Evolutionary conservation across 2,888 invertebrate genomes (phyloP), one percentile per base, ranked within the genome.

Genomic region (Stenoptilia bipunctidactyla): DNA sequence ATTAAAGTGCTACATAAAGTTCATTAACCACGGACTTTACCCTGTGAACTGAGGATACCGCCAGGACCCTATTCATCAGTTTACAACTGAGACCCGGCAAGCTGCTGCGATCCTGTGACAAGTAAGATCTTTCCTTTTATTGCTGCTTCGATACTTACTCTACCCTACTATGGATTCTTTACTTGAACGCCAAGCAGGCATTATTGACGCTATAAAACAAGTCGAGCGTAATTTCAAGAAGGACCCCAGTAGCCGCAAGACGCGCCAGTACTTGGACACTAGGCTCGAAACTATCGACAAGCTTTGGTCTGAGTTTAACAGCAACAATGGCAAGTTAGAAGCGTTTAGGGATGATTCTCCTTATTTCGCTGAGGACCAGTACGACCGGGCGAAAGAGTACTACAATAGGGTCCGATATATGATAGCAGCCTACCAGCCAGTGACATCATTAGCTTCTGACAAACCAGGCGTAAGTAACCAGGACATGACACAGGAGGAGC

Each of bases 221-320:
- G n/a, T 40, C 27, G 15, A 40, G 14, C 35, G 27, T 14, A 40
- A 40, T 15, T 40, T 40, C 14, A 36, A 36, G 6, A 40, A 40
- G 15, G 40, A 40, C 15, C 15, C 36, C 2, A 12, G 35, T 13
- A 6, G 8, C 6, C 13, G 36, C 3, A 36, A 36, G 15, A 36
- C 36, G 2, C 15, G 5, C 5, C 9, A 36, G 13, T 36, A 36
- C n/a, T 15, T 36, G 15, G 15, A 36, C 8, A 8, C 13, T 8
- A 6, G 36, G 10, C 12, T 40, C 15, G 25, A 14, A 14, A 30
- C 9, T 15, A 14, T 40, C 13, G 30, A 40, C 30, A 27, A 25
- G 14, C 13, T 40, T 27, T 40, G 40, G 40, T 36, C 36, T 13
- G 40, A 40, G 20, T 40, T 40, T 27, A 15, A 40, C n/a, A 27